These are phyloP conservation scores for Lasioglossum malachurum DNA, from an alignment of 2,888 invertebrate species.

Conservation along the genomic window DNA sequence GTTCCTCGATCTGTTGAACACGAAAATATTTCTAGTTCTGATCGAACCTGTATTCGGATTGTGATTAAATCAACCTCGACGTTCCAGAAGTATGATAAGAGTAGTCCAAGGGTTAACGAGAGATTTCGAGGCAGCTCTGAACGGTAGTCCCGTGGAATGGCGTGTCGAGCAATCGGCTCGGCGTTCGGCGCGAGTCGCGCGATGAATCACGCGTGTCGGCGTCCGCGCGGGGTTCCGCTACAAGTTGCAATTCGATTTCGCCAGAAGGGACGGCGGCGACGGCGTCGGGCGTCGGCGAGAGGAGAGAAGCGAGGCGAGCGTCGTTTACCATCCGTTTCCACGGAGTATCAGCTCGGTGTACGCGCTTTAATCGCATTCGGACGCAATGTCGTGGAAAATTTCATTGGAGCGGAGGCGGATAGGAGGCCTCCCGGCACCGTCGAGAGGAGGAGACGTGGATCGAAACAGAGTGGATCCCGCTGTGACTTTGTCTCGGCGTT, in stretches of 20 bases:
- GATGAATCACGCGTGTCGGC: slow-evolving; percentile 76
- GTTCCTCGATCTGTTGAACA: too few species aligned
- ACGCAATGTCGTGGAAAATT: slow-evolving; percentile 86
- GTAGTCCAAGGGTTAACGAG: not conserved
- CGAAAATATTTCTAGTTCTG: too few species aligned
- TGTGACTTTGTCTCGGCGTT: slow-evolving; percentile 82
- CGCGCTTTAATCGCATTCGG: slow-evolving; percentile 85
- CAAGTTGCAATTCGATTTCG: slow-evolving; percentile 83
- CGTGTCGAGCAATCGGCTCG: slow-evolving; percentile 71
- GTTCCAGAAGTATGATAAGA: not conserved
- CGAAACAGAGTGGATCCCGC: slow-evolving; percentile 76
- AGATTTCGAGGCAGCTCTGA: not conserved
- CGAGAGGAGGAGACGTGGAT: slow-evolving; percentile 55
- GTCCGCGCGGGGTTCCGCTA: slow-evolving; percentile 64
- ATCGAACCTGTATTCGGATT: too few species aligned
- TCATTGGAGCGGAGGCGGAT: slow-evolving; percentile 80
- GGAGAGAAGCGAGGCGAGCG: slow-evolving; percentile 34
- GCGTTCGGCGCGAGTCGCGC: slow-evolving; percentile 71
- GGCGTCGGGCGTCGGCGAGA: not conserved
- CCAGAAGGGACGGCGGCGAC: slow-evolving; percentile 60
- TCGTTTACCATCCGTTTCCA: slow-evolving; percentile 77
- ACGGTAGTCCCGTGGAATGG: slow-evolving; percentile 49
- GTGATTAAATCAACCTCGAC: too few species aligned
- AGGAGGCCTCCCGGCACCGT: not conserved
- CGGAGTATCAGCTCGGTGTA: slow-evolving; percentile 74